These are phyloP conservation scores for Diarsia dahlii DNA, from an alignment of 2,888 invertebrate species.

Conservation along the genomic window DNA sequence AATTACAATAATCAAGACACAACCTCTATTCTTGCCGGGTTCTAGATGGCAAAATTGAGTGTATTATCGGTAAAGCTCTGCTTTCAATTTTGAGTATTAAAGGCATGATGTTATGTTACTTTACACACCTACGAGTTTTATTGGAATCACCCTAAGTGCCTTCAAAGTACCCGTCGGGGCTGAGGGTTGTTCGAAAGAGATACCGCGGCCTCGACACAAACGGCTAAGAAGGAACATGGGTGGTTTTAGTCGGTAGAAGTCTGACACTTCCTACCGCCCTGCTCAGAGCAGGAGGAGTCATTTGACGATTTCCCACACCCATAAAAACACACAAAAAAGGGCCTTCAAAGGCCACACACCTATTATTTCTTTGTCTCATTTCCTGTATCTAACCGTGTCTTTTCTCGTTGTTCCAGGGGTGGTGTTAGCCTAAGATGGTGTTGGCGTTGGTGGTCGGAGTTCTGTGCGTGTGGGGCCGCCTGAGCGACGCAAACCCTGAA, in stretches of 20 bases:
- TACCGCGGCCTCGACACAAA: no score
- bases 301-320: no score
- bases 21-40: no score
- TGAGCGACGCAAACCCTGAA: conserved; percentile 96
- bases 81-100: not conserved
- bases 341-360: not conserved
- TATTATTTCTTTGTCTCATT: not conserved
- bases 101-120: not conserved
- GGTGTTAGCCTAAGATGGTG: conserved; percentile 96
- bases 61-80: not conserved
- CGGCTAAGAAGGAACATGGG: no score
- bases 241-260: no score
- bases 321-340: no score
- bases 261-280: no score
- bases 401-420: conserved; percentile 91
- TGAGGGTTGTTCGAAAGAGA: no score
- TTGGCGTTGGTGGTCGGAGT: conserved; percentile 93
- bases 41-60: not conserved
- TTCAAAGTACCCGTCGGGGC: no score
- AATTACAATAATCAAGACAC: not conserved
- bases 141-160: not conserved
- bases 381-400: not conserved
- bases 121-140: not conserved
- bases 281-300: no score
- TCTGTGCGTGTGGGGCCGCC: conserved; percentile 94